Conservation (phyloP, 2,888 invertebrate genomes). For the Polietes domitor region DNA sequence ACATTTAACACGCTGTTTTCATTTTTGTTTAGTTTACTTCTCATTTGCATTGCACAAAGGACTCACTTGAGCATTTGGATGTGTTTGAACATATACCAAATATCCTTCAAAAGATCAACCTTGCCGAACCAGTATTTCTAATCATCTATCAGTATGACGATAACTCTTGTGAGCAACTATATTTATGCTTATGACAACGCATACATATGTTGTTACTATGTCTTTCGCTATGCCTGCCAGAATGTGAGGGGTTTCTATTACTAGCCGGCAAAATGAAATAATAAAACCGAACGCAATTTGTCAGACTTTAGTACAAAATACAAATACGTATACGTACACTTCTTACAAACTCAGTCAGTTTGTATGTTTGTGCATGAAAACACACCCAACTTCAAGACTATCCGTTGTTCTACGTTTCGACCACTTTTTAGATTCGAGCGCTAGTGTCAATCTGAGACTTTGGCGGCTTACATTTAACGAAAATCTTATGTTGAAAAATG, state of each 20-base stretch:
- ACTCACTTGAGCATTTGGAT: too few species aligned
- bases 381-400: conserved; percentile 57
- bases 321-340: background rate
- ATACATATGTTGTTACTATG: background rate
- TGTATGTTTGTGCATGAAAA: conserved; percentile 15
- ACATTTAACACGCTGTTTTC: too few species aligned
- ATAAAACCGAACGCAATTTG: conserved; percentile 44
- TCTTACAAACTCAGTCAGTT: too few species aligned
- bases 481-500: conserved; percentile 29
- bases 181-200: background rate
- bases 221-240: conserved; percentile 16
- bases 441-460: conserved; percentile 31
- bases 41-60: too few species aligned
- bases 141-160: too few species aligned
- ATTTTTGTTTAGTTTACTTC: too few species aligned
- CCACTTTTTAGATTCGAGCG: background rate
- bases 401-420: background rate
- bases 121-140: too few species aligned
- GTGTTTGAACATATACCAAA: too few species aligned
- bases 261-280: conserved; percentile 39
- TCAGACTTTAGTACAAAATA: conserved; percentile 20
- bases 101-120: too few species aligned
- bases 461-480: conserved; percentile 41
- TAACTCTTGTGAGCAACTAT: background rate
- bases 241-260: conserved; percentile 37